Percentiles rank a stretch among this genome's conserved stretches.
phyloP scores from a whole-genome alignment of 1,140 invertebrate species.

The Nephila pilipes region DNA sequence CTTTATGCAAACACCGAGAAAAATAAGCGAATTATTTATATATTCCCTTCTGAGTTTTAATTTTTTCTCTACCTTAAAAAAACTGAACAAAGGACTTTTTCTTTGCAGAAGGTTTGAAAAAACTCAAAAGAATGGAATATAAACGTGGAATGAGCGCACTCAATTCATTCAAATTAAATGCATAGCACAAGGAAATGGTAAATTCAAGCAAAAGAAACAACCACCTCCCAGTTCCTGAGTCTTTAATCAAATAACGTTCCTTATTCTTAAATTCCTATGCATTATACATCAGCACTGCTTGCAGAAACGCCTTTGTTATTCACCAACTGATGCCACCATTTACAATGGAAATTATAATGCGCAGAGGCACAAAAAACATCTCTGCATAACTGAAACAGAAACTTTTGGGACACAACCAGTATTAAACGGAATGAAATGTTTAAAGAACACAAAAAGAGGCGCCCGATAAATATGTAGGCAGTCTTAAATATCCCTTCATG shows the following conservation, averaged over 20 bases:
- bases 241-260: constrained; percentile 73
- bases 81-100: neutral
- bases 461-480: constrained; percentile 12
- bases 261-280: constrained; percentile 59
- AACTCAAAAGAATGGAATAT: neutral
- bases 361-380: neutral
- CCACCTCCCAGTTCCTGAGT: constrained; percentile 41
- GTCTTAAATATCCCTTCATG: constrained; percentile 46
- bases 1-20: constrained; percentile 31
- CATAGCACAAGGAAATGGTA: constrained; percentile 38
- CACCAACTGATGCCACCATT: constrained; percentile 38
- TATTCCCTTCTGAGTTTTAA: constrained; percentile 9
- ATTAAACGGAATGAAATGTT: constrained; percentile 18
- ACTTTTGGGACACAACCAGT: constrained; percentile 5
- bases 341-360: constrained; percentile 71
- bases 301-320: constrained; percentile 28
- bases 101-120: constrained; percentile 17
- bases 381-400: neutral
- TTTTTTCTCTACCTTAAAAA: constrained; percentile 1
- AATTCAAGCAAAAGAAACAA: constrained; percentile 50
- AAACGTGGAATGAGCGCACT: constrained; percentile 28
- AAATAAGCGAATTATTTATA: constrained; percentile 54
- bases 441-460: neutral
- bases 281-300: constrained; percentile 67
- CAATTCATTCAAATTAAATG: constrained; percentile 74